Base-by-base conservation (phyloP, 2,797 vertebrate genomes). In the Eulemur albifrons region DNA sequence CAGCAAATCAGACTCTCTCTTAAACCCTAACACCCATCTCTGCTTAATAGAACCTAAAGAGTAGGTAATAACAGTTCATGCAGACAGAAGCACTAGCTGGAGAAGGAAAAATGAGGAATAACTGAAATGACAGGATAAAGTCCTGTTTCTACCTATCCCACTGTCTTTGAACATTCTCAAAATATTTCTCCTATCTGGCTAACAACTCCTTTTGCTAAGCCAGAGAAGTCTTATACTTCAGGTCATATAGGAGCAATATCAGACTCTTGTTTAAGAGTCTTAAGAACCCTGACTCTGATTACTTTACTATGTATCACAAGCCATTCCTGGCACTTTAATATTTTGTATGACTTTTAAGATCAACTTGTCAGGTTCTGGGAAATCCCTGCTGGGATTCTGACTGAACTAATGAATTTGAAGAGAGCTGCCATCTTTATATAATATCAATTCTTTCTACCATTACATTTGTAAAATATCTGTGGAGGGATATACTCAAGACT, bases 171-270 rank as follows among this genome's bases (percentile, higher is more conserved):
- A 59, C 52, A 84, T 96, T 91, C 54, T 93, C 48, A 63, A 73
- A 52, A 67, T 67, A 65, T 45, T 77, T 88, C 61, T 85, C 43
- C n/a, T 15, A 93, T 43, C 15, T 81, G 38, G 50, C 17, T 63
- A 72, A 65, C 72, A 88, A 97, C 88, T 65, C 52, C 77, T 82
- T 92, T 12, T 84, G 40, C 38, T 85, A 89, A 89, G 21, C 61
- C 43, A 89, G 43, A 83, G 40, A 88, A 87, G 57, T 57, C 52
- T 87, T 83, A 35, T 75, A 76, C 72, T 69, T 93, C 40, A 63
- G 23, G 12, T 13, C 87, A 20, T 25, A 65, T 4, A 85, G 45
- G 14, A 84, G 38, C 23, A 80, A 70, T 84, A 87, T 11, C 4
- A 20, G 5, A 82, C 18, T 27, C 27, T 63, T 86, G n/a, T 80